A percentile compares a stretch with the other conserved stretches of the same genome.
Conservation (phyloP, 2,888 invertebrate species). For the Lucinisca nassula region DNA sequence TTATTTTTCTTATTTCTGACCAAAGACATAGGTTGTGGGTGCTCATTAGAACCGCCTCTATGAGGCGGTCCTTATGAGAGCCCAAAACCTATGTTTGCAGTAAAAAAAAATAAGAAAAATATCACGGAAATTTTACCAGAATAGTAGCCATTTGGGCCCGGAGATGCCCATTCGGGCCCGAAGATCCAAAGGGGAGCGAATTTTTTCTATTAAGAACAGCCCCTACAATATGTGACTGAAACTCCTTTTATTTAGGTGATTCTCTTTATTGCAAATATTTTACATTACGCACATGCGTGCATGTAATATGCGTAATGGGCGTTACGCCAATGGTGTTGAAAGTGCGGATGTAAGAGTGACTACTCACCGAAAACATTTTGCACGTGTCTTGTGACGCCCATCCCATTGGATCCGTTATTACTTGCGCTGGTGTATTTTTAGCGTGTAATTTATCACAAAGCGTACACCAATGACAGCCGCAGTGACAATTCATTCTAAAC, state of each 20-base stretch:
- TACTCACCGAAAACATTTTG: constrained; percentile 6
- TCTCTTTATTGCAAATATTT: too few relatives aligned
- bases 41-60: too few relatives aligned
- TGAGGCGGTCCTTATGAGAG: too few relatives aligned
- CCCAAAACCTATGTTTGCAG: too few relatives aligned
- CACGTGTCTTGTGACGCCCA: constrained; percentile 10
- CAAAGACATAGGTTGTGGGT: too few relatives aligned
- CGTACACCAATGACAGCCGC: constrained; percentile 62
- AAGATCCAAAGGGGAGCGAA: too few relatives aligned
- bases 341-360: background rate
- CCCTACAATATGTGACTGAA: background rate
- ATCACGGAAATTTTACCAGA: too few relatives aligned
- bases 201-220: background rate
- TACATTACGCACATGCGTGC: background rate
- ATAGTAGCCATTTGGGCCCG: too few relatives aligned
- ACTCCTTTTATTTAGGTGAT: too few relatives aligned
- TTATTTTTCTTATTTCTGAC: too few relatives aligned
- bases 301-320: background rate
- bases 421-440: constrained; percentile 18
- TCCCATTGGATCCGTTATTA: constrained; percentile 2
- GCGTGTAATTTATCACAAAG: constrained; percentile 67
- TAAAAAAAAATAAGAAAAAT: too few relatives aligned
- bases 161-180: too few relatives aligned
- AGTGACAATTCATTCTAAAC: constrained; percentile 56
- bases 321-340: background rate